Conservation (phyloP, 2,888 invertebrate species). For the Tinea pellionella region DNA sequence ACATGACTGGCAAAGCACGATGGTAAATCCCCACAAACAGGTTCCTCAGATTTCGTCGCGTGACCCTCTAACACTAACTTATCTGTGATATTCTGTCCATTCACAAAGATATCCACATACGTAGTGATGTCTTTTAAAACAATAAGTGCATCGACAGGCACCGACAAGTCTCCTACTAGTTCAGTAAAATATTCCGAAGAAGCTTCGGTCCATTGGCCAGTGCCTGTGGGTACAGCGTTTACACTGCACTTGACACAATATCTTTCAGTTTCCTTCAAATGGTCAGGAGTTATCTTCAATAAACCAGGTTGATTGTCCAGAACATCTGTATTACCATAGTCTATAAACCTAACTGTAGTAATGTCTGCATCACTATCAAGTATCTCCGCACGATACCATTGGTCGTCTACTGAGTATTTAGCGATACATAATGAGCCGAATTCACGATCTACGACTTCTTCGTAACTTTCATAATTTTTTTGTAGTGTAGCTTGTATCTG, state of each 20-base stretch:
- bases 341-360: constrained; percentile 81
- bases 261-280: constrained; percentile 64
- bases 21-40: constrained; percentile 58
- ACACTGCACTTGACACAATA: constrained; percentile 75
- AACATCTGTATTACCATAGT: constrained; percentile 83
- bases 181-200: constrained; percentile 68
- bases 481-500: constrained; percentile 75
- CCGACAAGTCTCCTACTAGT: constrained; percentile 59
- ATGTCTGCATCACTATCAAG: constrained; percentile 82
- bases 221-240: constrained; percentile 73
- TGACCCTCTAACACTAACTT: constrained; percentile 69
- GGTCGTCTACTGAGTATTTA: constrained; percentile 83
- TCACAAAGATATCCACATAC: constrained; percentile 74
- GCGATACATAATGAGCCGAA: constrained; percentile 78
- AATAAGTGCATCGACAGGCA: constrained; percentile 58
- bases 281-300: constrained; percentile 72
- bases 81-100: constrained; percentile 72
- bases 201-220: constrained; percentile 74
- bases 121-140: constrained; percentile 71
- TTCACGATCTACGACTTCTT: constrained; percentile 67
- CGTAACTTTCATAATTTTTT: constrained; percentile 59
- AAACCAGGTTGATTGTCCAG: constrained; percentile 71
- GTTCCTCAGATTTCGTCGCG: constrained; percentile 65
- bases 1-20: constrained; percentile 81
- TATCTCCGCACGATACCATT: constrained; percentile 93